Conservation (phyloP, 2,113 vertebrate genomes). For the Rhynchopsitta pachyrhyncha region DNA sequence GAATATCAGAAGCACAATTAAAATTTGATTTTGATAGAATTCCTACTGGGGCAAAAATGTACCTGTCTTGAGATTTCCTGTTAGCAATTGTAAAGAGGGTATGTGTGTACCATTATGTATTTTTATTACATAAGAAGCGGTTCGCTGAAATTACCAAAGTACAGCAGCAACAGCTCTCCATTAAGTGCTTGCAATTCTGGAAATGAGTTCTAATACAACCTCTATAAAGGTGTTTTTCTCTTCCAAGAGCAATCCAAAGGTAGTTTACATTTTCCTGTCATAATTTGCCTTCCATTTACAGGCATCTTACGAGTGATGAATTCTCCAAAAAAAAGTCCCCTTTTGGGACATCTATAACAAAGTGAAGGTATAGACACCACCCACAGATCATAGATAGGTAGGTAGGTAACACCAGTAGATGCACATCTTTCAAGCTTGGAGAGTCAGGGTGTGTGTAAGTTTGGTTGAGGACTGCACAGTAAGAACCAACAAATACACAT, state of each 20-base stretch:
- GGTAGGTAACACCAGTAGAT: neutral
- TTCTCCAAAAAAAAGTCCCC: neutral
- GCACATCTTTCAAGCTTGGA: neutral
- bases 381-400: neutral
- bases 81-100: neutral
- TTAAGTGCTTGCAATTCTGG: neutral
- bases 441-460: neutral
- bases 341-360: neutral
- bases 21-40: neutral
- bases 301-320: neutral
- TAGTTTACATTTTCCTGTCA: neutral
- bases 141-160: neutral
- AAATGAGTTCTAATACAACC: neutral
- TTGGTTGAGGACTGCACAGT: neutral
- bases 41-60: neutral
- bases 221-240: neutral
- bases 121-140: neutral
- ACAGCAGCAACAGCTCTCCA: neutral
- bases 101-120: neutral
- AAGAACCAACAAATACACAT: neutral
- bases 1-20: neutral
- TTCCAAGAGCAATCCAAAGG: neutral
- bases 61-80: neutral
- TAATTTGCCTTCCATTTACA: neutral
- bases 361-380: neutral